Percentiles rank a stretch among this genome's conserved stretches.
Evolutionary conservation across 1,140 invertebrate genomes (phyloP).

Genomic region (Rhyzopertha dominica): DNA sequence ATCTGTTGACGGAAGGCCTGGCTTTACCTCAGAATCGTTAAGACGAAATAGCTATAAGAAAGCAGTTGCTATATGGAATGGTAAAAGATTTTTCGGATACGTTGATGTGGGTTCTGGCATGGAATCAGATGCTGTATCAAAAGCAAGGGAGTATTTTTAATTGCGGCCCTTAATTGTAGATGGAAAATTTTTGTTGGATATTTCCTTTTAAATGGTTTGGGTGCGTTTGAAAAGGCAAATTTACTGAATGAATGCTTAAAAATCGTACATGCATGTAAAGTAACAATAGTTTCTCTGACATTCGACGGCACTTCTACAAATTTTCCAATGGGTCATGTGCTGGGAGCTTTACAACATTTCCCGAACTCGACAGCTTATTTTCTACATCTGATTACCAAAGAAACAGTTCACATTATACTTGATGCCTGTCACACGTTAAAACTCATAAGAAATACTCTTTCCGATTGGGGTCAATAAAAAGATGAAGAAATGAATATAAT

Average conservation of each 20-base stretch:
- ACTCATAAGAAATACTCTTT: too few relatives aligned
- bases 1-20: slow-evolving; percentile 30
- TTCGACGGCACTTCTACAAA: slow-evolving; percentile 25
- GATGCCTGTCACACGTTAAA: slow-evolving; percentile 5
- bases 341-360: not conserved
- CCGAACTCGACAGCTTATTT: not conserved
- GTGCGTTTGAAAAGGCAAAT: slow-evolving; percentile 19
- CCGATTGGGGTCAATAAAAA: too few relatives aligned
- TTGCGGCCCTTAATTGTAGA: slow-evolving; percentile 1
- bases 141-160: slow-evolving; percentile 11
- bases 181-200: slow-evolving; percentile 31
- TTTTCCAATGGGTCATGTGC: slow-evolving; percentile 5
- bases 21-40: slow-evolving; percentile 32
- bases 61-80: too few relatives aligned
- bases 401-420: slow-evolving; percentile 2
- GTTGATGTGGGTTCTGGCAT: too few relatives aligned
- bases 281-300: slow-evolving; percentile 19
- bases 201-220: slow-evolving; percentile 25
- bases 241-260: slow-evolving; percentile 20
- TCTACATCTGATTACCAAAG: not conserved
- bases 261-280: slow-evolving; percentile 16
- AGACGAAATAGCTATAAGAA: too few relatives aligned
- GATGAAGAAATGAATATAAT: too few relatives aligned
- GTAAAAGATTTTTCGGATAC: too few relatives aligned
- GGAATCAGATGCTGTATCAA: too few relatives aligned